phyloP scores from a whole-genome alignment of 2,797 vertebrate genomes.

The Tapirus indicus region DNA sequence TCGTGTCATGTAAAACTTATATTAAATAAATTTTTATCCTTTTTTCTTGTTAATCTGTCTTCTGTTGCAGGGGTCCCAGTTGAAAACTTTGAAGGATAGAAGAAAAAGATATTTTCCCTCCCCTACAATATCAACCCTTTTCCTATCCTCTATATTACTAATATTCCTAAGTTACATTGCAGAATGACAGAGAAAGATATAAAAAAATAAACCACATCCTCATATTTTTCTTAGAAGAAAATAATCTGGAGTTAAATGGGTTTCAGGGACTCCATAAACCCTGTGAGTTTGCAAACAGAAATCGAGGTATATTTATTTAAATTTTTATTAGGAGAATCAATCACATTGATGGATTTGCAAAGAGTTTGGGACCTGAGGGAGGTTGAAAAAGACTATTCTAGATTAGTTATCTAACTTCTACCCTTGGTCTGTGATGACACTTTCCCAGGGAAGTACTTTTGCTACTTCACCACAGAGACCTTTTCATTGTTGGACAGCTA shows the following conservation, averaged over 20 bases:
- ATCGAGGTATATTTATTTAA: not conserved
- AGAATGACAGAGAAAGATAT: not conserved
- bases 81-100: not conserved
- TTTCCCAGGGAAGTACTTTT: not conserved
- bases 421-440: not conserved
- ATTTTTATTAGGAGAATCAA: not conserved
- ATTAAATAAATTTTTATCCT: not conserved
- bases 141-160: not conserved
- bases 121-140: not conserved
- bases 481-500: not conserved
- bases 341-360: not conserved
- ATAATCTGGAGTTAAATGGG: not conserved
- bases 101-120: not conserved
- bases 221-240: conserved; percentile 15
- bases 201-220: not conserved
- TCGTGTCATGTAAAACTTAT: not conserved
- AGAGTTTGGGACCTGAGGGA: not conserved
- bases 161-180: not conserved
- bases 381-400: not conserved
- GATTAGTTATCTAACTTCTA: not conserved
- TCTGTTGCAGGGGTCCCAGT: not conserved
- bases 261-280: not conserved
- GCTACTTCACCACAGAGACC: not conserved
- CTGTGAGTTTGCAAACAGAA: not conserved
- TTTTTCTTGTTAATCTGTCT: not conserved